Base-by-base conservation (phyloP, 1,140 invertebrate species). In the Hydropsyche tenuis region DNA sequence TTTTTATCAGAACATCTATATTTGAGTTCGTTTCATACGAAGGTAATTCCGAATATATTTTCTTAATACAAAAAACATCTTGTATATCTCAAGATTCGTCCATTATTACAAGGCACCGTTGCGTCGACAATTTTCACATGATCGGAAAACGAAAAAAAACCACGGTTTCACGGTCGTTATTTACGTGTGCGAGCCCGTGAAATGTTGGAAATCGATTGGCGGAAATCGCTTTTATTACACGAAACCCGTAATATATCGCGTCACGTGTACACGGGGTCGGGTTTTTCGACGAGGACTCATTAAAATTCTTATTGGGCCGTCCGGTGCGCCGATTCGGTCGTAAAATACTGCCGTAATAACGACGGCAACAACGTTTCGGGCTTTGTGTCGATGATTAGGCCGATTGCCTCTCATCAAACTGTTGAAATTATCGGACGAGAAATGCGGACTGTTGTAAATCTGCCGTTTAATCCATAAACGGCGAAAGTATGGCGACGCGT, bases 241-340 rank as follows among this genome's bases (percentile, higher is more conserved):
- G 12, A 48, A 48, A 48, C 45, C 45, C 45, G n/a, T n/a, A n/a
- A n/a, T n/a, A n/a, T n/a, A n/a, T n/a, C n/a, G n/a, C n/a, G 16
- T n/a, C 20, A 23, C 56, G 56, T 7, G 51, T 56, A 16, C 20
- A 16, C 51, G 51, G 9, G 18, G 45, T 46, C n/a, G n/a, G n/a
- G n/a, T n/a, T n/a, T n/a, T 37, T 37, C 3, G 9, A 37, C 30
- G 48, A 9, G 22, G 4, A 12, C 56, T 60, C 56, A 60, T 60
- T 60, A 60, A 60, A 60, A 60, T 60, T 60, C 56, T 60, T 60
- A 60, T 60, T 60, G 23, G 23, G 6, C 56, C 11, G 16, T n/a
- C 20, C n/a, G n/a, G n/a, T n/a, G n/a, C 20, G 45, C 51, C 20
- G 56, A 22, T 60, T 60, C 56, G 56, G 23, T 60, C 20, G 23